phyloP scores from a whole-genome alignment of 2,797 vertebrate genomes.

The Rhyacichthys aspro region DNA sequence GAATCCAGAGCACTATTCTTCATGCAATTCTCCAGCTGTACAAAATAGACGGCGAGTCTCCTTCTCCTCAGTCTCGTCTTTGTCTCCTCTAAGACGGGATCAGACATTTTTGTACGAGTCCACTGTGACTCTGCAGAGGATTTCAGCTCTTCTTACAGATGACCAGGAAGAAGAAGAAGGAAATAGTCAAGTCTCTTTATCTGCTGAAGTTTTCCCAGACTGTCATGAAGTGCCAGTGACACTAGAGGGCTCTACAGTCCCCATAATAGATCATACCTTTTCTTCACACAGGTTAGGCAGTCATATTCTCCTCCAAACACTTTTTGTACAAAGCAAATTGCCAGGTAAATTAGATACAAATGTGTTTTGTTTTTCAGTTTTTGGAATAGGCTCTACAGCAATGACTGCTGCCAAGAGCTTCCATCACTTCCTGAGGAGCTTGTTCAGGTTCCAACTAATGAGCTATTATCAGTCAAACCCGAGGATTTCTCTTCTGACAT shows the following conservation, averaged over 20 bases:
- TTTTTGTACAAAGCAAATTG: not conserved
- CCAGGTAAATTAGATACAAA: not conserved
- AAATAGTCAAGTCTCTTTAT: slow-evolving; percentile 12
- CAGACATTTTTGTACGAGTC: slow-evolving; percentile 27
- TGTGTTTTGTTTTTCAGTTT: slow-evolving; percentile 14
- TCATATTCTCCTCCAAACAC: not conserved
- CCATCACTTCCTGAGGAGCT: slow-evolving; percentile 16
- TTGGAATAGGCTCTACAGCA: slow-evolving; percentile 11
- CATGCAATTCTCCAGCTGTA: slow-evolving; percentile 17
- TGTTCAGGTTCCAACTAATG: slow-evolving; percentile 9
- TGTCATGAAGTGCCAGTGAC: slow-evolving; percentile 37
- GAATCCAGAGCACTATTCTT: slow-evolving; percentile 18
- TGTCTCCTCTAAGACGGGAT: slow-evolving; percentile 18
- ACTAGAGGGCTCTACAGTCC: slow-evolving; percentile 57
- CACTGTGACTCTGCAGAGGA: slow-evolving; percentile 49
- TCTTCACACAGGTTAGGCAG: slow-evolving; percentile 38
- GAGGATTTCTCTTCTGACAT: slow-evolving; percentile 23
- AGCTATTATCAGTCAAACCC: slow-evolving; percentile 1
- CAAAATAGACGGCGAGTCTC: slow-evolving; percentile 35
- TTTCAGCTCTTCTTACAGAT: slow-evolving; percentile 48
- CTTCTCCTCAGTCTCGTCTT: slow-evolving; percentile 48
- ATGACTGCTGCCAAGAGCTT: slow-evolving; percentile 20
- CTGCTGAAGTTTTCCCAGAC: not conserved
- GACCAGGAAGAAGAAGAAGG: slow-evolving; percentile 34
- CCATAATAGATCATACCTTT: not conserved